Conservation (phyloP, 2,113 vertebrate genomes). For the Bos indicus region DNA sequence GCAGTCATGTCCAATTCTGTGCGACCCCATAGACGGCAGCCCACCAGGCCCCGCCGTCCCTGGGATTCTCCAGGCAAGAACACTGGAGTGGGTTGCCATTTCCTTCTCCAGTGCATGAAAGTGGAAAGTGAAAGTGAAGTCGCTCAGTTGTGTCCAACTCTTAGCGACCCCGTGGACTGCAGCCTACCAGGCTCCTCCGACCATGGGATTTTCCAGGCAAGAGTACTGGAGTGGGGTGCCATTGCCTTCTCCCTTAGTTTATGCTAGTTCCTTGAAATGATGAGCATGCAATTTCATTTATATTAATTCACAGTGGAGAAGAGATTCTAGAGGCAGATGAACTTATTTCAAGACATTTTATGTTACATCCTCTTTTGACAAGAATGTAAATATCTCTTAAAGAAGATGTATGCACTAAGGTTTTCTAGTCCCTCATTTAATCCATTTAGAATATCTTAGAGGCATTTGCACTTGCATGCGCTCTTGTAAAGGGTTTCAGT, state of each 20-base stretch:
- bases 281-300: not conserved
- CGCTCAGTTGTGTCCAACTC: no score
- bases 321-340: not conserved
- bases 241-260: not conserved
- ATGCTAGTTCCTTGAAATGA: not conserved
- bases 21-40: no score
- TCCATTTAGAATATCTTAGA: not conserved
- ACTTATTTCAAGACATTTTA: constrained; percentile 41
- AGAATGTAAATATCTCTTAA: not conserved
- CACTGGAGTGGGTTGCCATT: no score
- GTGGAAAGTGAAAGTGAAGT: no score
- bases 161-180: no score
- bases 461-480: not conserved
- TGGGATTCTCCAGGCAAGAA: no score
- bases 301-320: constrained; percentile 25
- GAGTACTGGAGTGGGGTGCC: no score
- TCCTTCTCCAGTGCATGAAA: no score
- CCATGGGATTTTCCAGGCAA: no score
- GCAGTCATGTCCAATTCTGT: no score
- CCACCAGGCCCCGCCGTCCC: no score
- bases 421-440: not conserved
- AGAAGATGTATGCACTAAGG: not conserved
- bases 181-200: no score
- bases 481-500: not conserved
- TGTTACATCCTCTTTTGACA: not conserved